Evolutionary conservation across 2,888 invertebrate species (phyloP), one percentile per base, ranked within the genome.

Genomic region (Caenorhabditis japonica): DNA sequence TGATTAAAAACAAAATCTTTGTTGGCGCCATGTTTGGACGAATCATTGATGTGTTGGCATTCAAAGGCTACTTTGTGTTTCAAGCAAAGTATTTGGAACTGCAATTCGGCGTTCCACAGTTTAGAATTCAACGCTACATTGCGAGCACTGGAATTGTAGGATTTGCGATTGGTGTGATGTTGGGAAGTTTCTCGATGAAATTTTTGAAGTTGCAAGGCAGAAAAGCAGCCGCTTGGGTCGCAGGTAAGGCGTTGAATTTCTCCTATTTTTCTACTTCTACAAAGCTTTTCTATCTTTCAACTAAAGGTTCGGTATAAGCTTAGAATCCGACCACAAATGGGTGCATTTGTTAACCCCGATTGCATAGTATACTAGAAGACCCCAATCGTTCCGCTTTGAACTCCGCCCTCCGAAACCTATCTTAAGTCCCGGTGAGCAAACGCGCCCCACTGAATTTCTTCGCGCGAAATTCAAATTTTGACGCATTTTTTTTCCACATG

Each of bases 11-110:
- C 47, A 83, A 83, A n/a, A 79, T 86, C 23, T 86, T 84, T 71
- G 70, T 82, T 7, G 84, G 85, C 23, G 73, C 80, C 5, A 73
- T 87, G 70, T 68, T 81, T 30, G 87, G 87, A 27, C 69, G 87
- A 51, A 84, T 88, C 44, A 79, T 87, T 33, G 87, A 87, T 56
- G 87, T 87, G 1, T 68, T 87, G 30, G 87, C 87, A 1, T 87
- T 87, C 78, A 85, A 87, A 55, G 84, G 76, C 33, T 88, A 85
- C 68, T 85, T 85, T 68, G 85, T 87, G 12, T 87, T 88, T 61
- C 79, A 87, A 21, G 84, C 84, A 10, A 87, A 87, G 56, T 87
- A 87, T 61, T 60, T 88, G 39, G 86, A 87, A 68, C 72, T 84
- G 25, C 87, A 87, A 58, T 87, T 86, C 69, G 87, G 86, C 23